Evolutionary conservation across 2,113 vertebrate genomes (phyloP).

Genomic region (Xenopus laevis): DNA sequence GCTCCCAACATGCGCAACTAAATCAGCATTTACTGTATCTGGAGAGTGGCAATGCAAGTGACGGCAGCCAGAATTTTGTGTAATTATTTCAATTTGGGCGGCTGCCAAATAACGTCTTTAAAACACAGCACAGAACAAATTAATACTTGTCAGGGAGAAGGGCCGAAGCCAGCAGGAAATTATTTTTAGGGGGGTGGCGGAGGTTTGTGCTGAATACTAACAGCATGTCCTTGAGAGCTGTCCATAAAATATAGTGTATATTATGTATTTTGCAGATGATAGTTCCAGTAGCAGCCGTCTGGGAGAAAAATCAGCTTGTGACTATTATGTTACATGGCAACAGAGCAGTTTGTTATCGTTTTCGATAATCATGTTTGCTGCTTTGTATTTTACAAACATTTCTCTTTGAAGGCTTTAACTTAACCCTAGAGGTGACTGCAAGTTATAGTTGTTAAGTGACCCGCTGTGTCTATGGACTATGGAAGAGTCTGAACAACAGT

Average conservation of each 20-base stretch:
- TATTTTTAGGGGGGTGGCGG: slow-evolving; percentile 26
- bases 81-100: slow-evolving; percentile 46
- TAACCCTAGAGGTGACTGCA: neutral
- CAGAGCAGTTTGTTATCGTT: neutral
- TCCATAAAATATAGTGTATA: slow-evolving; percentile 15
- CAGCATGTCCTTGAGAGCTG: slow-evolving; percentile 38
- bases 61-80: slow-evolving; percentile 40
- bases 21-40: slow-evolving; percentile 40
- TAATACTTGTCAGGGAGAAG: slow-evolving; percentile 42
- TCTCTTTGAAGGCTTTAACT: neutral
- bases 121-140: slow-evolving; percentile 41
- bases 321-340: neutral
- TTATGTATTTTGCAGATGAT: slow-evolving; percentile 11
- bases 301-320: slow-evolving; percentile 1
- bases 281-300: neutral
- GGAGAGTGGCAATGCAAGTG: slow-evolving; percentile 8
- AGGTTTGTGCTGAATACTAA: slow-evolving; percentile 17
- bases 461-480: no score
- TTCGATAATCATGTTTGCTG: neutral
- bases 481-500: no score
- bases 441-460: neutral
- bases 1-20: slow-evolving; percentile 31
- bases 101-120: slow-evolving; percentile 43
- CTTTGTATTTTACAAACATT: neutral
- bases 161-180: slow-evolving; percentile 36